Base-by-base conservation (phyloP, 2,888 invertebrate species). In the Ganaspis brasiliensis region DNA sequence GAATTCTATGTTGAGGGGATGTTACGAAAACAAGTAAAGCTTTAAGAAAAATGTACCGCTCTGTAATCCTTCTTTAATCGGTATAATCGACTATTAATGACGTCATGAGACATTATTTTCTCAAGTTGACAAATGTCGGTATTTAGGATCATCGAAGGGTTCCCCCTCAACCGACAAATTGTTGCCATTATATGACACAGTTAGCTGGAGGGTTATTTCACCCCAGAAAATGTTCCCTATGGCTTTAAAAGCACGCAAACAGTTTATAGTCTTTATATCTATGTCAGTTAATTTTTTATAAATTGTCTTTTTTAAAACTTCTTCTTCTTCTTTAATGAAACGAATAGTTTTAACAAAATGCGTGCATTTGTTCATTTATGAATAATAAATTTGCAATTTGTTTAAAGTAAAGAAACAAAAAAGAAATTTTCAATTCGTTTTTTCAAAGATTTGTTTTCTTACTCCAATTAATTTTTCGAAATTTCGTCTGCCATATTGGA, bases 31-130 rank as follows among this genome's bases (percentile, higher is more conserved):
- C 67, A 67, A 45, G 40, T n/a, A 67, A 40, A 67, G 40, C 67
- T 67, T 14, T n/a, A 40, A 67, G 26, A 45, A 67, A 67, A 67
- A 67, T 45, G 67, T 14, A 67, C 6, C 24, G n/a, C 8, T 45
- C 14, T 45, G n/a, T 67, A 45, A 67, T 67, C 45, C 45, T 26
- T 21, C 4, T 67, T 5, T 67, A 67, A 67, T 67, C 67, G 67
- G 24, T 45, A 67, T 67, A 67, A 67, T 40, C 24, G 67, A 45
- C 67, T 45, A 67, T 67, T 67, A 67, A 67, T 24, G 67, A 40
- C 37, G 37, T 67, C 67, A 40, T 67, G 67, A n/a, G n/a, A 67
- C 67, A 67, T 67, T 67, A 67, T 67, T 67, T 45, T 45, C 45
- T 67, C 24, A 14, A 40, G 45, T 67, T 67, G 67, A 67, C 67